Evolutionary conservation across 2,113 vertebrate genomes (phyloP).

Genomic region (Chloropsis hardwickii): DNA sequence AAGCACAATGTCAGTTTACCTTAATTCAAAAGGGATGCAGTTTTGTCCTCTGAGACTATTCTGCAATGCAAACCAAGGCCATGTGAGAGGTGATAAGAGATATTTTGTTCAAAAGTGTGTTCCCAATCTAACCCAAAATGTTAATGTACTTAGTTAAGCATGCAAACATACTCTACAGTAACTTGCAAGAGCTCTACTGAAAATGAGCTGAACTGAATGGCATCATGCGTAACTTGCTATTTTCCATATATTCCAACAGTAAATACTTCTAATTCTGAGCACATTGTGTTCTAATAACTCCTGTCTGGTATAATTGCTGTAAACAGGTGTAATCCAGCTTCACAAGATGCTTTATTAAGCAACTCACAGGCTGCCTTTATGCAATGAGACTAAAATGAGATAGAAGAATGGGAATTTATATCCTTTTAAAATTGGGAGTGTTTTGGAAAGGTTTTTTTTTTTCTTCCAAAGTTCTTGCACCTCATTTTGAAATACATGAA

Average conservation of each 20-base stretch:
- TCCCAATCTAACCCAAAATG: neutral
- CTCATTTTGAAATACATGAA: neutral
- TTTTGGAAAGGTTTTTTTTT: neutral
- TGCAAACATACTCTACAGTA: neutral
- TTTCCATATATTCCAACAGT: neutral
- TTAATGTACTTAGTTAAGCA: slow-evolving; percentile 13
- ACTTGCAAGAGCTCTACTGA: neutral
- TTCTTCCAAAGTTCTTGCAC: neutral
- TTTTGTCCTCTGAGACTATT: neutral
- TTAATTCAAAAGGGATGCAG: neutral
- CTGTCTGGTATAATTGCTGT: neutral
- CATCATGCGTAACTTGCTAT: neutral
- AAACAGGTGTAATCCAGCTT: neutral
- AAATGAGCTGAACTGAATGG: neutral
- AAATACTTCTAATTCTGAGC: neutral
- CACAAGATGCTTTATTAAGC: neutral
- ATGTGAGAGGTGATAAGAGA: neutral
- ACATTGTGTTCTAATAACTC: neutral
- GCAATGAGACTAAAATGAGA: neutral
- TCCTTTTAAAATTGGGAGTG: neutral
- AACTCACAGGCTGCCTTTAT: neutral
- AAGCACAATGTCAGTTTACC: neutral
- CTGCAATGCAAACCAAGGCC: neutral
- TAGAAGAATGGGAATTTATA: neutral
- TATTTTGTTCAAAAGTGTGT: neutral